Evolutionary conservation across 2,888 invertebrate species (phyloP).

Genomic region (Drosophila sordidula): DNA sequence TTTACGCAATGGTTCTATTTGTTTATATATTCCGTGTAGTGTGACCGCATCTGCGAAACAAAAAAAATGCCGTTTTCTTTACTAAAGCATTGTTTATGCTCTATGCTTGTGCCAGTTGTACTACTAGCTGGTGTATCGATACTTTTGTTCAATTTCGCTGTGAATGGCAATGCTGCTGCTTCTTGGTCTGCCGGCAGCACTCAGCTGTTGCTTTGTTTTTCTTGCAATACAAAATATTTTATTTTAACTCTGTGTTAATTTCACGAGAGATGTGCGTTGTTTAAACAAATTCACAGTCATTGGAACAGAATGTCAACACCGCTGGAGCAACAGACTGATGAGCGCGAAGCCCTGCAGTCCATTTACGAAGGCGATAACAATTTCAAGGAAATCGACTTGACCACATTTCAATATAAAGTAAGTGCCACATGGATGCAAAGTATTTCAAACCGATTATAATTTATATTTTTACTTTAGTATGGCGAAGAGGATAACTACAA

Average conservation of each 20-base stretch:
- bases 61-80: background rate
- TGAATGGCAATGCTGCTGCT: conserved; percentile 14
- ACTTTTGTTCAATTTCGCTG: conserved; percentile 1
- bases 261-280: conserved; percentile 22
- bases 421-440: conserved; percentile 25
- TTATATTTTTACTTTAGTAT: conserved; percentile 87
- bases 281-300: conserved; percentile 17
- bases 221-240: conserved; percentile 22
- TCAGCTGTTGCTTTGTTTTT: conserved; percentile 65
- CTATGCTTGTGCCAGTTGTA: too few relatives aligned
- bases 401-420: conserved; percentile 96
- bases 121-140: conserved; percentile 2
- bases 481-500: conserved; percentile 91
- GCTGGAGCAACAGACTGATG: conserved; percentile 92
- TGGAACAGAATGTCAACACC: conserved; percentile 86
- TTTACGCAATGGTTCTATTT: conserved; percentile 62
- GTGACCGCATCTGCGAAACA: background rate
- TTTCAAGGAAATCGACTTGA: conserved; percentile 92
- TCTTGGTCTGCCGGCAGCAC: conserved; percentile 31
- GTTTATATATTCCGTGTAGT: conserved; percentile 57
- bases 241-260: conserved; percentile 20
- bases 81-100: background rate
- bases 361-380: conserved; percentile 97
- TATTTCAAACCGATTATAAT: background rate
- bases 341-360: conserved; percentile 94